phyloP scores from a whole-genome alignment of 2,888 invertebrate genomes.

The Agrochola lota region DNA sequence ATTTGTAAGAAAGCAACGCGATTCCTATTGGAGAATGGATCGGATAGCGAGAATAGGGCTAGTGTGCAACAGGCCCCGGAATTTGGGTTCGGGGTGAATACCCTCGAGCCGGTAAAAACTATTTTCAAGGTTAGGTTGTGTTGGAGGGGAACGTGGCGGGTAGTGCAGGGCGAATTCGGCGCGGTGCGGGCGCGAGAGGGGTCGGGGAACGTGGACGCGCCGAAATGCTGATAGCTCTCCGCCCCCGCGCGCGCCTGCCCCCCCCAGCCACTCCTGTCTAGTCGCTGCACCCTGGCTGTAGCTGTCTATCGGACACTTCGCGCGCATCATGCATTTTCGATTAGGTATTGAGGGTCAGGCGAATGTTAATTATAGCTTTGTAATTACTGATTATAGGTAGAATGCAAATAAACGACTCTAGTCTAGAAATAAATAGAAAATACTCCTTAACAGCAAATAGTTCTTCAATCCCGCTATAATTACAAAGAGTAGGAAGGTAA shows the following conservation, averaged over 20 bases:
- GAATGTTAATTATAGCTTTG: constrained; percentile 27
- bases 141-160: constrained; percentile 88
- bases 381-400: constrained; percentile 18
- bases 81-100: constrained; percentile 90
- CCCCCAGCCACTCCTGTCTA: constrained; percentile 68
- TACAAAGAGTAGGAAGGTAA: constrained; percentile 4
- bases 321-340: constrained; percentile 65
- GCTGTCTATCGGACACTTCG: constrained; percentile 64
- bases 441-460: constrained; percentile 12
- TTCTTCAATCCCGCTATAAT: constrained; percentile 11
- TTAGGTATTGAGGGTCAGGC: constrained; percentile 41
- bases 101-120: constrained; percentile 90
- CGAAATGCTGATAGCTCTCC: constrained; percentile 89
- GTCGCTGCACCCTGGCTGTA: constrained; percentile 75
- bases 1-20: constrained; percentile 67
- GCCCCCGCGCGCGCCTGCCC: constrained; percentile 69
- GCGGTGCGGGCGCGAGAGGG: constrained; percentile 73
- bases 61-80: constrained; percentile 86
- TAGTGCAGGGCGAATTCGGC: constrained; percentile 87
- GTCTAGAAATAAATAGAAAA: constrained; percentile 28
- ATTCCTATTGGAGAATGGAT: constrained; percentile 80
- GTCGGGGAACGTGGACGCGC: constrained; percentile 84
- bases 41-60: constrained; percentile 74
- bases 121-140: constrained; percentile 89
- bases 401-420: constrained; percentile 37